phyloP scores from a whole-genome alignment of 2,113 vertebrate genomes.

The Anas platyrhynchos region DNA sequence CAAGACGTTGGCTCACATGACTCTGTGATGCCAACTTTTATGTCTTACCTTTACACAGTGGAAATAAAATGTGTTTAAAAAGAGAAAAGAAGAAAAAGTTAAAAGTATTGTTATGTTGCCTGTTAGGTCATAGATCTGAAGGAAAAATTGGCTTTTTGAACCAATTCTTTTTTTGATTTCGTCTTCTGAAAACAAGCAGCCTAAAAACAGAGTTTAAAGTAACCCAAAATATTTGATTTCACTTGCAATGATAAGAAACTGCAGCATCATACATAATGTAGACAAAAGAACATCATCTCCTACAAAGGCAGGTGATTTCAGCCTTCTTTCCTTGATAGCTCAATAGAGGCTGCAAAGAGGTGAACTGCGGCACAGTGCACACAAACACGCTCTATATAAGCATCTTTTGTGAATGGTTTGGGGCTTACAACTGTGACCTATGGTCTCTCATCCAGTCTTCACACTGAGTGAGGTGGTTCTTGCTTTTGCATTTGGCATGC shows the following conservation, averaged over 20 bases:
- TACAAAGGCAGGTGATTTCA: background rate
- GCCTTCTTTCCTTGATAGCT: background rate
- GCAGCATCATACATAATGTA: background rate
- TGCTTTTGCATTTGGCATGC: background rate
- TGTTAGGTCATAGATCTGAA: background rate
- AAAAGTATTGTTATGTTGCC: background rate
- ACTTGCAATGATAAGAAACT: background rate
- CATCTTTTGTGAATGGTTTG: background rate
- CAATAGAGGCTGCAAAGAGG: background rate
- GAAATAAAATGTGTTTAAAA: background rate
- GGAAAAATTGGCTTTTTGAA: background rate
- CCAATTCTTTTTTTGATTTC: background rate
- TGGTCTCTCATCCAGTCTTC: background rate
- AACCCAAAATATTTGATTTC: background rate
- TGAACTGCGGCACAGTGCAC: rapidly evolving
- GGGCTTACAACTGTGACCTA: rapidly evolving
- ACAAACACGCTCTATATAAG: background rate
- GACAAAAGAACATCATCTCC: background rate
- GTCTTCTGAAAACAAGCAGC: background rate
- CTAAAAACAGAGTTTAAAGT: background rate
- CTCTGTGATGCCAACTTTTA: background rate
- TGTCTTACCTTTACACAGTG: background rate
- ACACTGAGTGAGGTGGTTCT: background rate
- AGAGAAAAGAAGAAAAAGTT: background rate
- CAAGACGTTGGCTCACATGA: background rate